Evolutionary conservation across 2,113 vertebrate species (phyloP).

Genomic region (Labrus mixtus): DNA sequence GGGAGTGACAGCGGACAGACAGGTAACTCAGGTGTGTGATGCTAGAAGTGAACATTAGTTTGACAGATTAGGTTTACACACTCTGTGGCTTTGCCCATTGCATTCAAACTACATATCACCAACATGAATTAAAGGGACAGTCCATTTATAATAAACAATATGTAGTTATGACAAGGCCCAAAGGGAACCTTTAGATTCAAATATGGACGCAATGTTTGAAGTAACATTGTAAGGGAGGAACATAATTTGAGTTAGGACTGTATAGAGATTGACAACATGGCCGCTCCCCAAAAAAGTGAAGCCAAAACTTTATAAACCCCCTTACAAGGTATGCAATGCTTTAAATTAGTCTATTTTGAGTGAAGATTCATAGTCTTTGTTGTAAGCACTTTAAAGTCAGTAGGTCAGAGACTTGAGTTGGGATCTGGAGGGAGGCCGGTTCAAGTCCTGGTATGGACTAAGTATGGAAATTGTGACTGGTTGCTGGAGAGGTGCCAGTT

Average conservation of each 20-base stretch:
- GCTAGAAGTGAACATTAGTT: conserved; percentile 11
- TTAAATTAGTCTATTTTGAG: too few relatives aligned
- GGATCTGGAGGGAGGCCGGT: too few relatives aligned
- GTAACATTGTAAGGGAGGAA: background rate
- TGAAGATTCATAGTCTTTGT: too few relatives aligned
- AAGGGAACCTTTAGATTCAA: background rate
- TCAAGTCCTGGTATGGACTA: too few relatives aligned
- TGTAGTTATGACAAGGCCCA: background rate
- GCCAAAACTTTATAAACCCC: too few relatives aligned
- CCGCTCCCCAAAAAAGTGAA: background rate
- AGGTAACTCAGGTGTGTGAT: conserved; percentile 34
- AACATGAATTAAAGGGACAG: conserved; percentile 6
- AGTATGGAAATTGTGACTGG: too few relatives aligned
- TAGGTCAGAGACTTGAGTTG: too few relatives aligned
- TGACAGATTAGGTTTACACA: conserved; percentile 48
- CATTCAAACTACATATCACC: conserved; percentile 22
- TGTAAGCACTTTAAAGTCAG: too few relatives aligned
- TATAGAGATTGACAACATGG: background rate
- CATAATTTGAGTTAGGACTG: too few relatives aligned
- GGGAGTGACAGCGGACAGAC: conserved; percentile 47
- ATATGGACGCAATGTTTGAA: background rate
- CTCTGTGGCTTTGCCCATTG: conserved; percentile 17
- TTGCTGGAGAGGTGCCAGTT: too few relatives aligned
- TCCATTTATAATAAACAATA: background rate
- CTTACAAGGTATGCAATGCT: too few relatives aligned